A percentile compares a stretch with the other conserved stretches of the same genome.
Evolutionary conservation across 1,140 invertebrate species (phyloP).

Genomic region (Portunus trituberculatus): DNA sequence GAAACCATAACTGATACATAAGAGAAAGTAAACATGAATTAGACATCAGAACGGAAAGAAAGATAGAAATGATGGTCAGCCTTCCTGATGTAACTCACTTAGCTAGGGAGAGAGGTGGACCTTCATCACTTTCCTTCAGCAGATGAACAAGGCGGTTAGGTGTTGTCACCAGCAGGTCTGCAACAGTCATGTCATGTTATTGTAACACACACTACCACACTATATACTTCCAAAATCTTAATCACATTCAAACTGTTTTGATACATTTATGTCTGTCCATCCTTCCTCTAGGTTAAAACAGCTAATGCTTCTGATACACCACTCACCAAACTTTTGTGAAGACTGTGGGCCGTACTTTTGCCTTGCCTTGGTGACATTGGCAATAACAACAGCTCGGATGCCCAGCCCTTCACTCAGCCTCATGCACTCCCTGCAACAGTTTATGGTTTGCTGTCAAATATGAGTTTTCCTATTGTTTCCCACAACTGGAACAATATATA

Average conservation of each 20-base stretch:
- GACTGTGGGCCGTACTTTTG: conserved; percentile 85
- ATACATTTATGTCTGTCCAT: no score
- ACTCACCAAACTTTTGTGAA: conserved; percentile 86
- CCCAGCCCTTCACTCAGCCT: conserved; percentile 87
- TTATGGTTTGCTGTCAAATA: neutral
- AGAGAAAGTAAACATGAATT: no score
- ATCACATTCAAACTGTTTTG: no score
- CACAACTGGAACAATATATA: neutral
- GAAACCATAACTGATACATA: no score
- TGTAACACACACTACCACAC: no score
- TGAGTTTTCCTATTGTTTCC: neutral
- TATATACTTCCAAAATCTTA: no score
- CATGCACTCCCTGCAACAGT: conserved; percentile 85
- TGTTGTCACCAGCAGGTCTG: conserved; percentile 97
- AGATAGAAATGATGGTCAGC: no score
- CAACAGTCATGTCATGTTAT: conserved; percentile 78
- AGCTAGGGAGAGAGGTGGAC: conserved; percentile 86
- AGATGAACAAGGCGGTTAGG: conserved; percentile 96
- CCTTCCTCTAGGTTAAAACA: neutral
- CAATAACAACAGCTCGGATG: conserved; percentile 87
- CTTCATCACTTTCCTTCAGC: conserved; percentile 87
- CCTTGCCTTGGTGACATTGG: conserved; percentile 85
- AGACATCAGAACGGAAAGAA: no score
- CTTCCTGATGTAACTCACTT: conserved; percentile 83
- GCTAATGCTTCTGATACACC: neutral